Percentiles rank a stretch among this genome's conserved stretches.
phyloP scores from a whole-genome alignment of 2,113 vertebrate genomes.

The Tupaia chinensis region DNA sequence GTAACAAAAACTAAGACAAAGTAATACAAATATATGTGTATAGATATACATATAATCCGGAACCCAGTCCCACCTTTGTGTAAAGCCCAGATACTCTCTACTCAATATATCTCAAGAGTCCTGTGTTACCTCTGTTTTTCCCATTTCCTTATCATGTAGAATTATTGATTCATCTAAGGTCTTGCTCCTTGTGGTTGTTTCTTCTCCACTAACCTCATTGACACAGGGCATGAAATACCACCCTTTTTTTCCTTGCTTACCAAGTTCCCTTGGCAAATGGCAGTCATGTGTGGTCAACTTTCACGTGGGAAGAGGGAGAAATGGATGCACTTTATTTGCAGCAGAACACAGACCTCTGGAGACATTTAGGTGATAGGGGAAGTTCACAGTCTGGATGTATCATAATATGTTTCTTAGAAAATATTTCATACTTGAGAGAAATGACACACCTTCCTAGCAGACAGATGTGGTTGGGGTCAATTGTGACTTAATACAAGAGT shows the following conservation, averaged over 20 bases:
- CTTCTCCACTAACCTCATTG: background rate
- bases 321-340: too few species aligned
- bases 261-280: too few species aligned
- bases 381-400: background rate
- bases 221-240: rapidly evolving
- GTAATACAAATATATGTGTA: background rate
- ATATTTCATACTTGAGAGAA: background rate
- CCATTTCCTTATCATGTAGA: background rate
- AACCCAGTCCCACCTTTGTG: too few species aligned
- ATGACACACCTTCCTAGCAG: background rate
- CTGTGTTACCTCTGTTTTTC: background rate
- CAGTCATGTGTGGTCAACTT: background rate
- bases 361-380: background rate
- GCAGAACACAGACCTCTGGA: background rate
- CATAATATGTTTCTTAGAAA: background rate
- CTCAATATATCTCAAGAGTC: background rate
- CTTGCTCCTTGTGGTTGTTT: background rate
- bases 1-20: background rate
- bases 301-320: too few species aligned
- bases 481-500: background rate
- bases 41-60: background rate
- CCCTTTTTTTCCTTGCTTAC: background rate
- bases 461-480: background rate
- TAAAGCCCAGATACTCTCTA: background rate
- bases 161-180: background rate